Conservation (phyloP, 1,140 invertebrate genomes). For the Heterodera carotae region DNA sequence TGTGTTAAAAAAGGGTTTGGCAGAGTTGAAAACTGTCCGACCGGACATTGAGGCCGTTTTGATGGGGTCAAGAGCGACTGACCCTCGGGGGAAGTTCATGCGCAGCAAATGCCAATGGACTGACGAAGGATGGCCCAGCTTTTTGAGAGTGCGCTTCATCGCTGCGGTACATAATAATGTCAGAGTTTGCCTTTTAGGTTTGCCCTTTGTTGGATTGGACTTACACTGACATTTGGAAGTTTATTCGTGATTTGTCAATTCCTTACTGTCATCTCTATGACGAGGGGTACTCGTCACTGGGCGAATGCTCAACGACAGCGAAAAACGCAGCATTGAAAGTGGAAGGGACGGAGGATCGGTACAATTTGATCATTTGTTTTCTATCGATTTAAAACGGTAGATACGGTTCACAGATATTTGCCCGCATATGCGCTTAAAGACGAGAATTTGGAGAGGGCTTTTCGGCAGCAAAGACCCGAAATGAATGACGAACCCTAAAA, state of each 20-base stretch:
- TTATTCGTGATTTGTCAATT: slow-evolving; percentile 40
- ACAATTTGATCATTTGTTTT: slow-evolving; percentile 1
- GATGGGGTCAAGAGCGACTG: slow-evolving; percentile 46
- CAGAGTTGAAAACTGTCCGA: slow-evolving; percentile 33
- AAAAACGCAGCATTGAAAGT: slow-evolving; percentile 46
- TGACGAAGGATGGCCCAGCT: slow-evolving; percentile 49
- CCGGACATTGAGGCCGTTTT: slow-evolving; percentile 50
- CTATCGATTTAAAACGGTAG: background rate
- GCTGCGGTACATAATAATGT: background rate
- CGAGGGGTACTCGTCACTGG: slow-evolving; percentile 51
- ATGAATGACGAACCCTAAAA: background rate
- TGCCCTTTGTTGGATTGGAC: slow-evolving; percentile 52
- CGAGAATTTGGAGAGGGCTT: slow-evolving; percentile 37
- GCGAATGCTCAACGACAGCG: slow-evolving; percentile 43
- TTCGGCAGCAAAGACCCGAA: slow-evolving; percentile 20
- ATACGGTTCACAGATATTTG: slow-evolving; percentile 33
- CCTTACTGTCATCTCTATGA: slow-evolving; percentile 54
- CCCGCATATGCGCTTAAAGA: slow-evolving; percentile 46
- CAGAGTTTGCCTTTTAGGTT: slow-evolving; percentile 32
- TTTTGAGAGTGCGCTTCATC: slow-evolving; percentile 40
- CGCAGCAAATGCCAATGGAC: slow-evolving; percentile 49
- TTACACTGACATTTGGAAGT: slow-evolving; percentile 48
- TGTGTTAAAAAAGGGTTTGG: slow-evolving; percentile 38
- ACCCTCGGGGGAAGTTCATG: slow-evolving; percentile 50
- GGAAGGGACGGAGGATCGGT: slow-evolving; percentile 23